Percentiles rank a stretch among this genome's conserved stretches.
Evolutionary conservation across 2,797 vertebrate genomes (phyloP).

Genomic region (Sebastes hopkinsi): DNA sequence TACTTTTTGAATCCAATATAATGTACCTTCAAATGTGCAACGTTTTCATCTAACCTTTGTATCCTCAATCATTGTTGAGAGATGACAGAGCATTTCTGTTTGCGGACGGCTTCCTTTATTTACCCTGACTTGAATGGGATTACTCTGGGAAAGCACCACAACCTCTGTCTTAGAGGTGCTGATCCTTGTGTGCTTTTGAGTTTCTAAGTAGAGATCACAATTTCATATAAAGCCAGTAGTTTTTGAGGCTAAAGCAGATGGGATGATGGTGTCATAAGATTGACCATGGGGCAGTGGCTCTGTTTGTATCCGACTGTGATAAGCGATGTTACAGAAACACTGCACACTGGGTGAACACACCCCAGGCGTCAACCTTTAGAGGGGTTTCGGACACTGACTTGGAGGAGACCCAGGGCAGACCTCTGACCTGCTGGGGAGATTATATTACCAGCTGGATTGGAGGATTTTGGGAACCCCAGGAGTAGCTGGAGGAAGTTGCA

Average conservation of each 20-base stretch:
- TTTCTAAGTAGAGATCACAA: not conserved
- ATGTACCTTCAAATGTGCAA: not conserved
- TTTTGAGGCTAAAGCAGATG: conserved; percentile 14
- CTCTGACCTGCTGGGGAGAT: conserved; percentile 19
- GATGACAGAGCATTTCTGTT: not conserved
- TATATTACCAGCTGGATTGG: conserved; percentile 15
- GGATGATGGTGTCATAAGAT: not conserved
- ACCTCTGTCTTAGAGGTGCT: not conserved
- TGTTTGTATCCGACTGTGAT: conserved; percentile 1
- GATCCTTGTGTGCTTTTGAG: not conserved
- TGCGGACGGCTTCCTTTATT: not conserved
- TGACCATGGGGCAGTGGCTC: not conserved
- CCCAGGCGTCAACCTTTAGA: conserved; percentile 5
- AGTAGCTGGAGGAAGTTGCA: not conserved
- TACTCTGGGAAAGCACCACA: not conserved
- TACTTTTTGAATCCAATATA: not conserved
- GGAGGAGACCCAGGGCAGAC: conserved; percentile 5
- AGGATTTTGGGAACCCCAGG: not conserved
- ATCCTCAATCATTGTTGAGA: not conserved
- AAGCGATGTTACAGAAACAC: conserved; percentile 4
- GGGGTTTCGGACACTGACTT: conserved; percentile 12
- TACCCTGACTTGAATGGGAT: not conserved
- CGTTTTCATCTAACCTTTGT: not conserved
- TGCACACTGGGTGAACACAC: not conserved
- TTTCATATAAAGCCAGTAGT: not conserved